Evolutionary conservation across 53 echinoderm and acorn worm species (phyloP).

Genomic region (Crossaster papposus): DNA sequence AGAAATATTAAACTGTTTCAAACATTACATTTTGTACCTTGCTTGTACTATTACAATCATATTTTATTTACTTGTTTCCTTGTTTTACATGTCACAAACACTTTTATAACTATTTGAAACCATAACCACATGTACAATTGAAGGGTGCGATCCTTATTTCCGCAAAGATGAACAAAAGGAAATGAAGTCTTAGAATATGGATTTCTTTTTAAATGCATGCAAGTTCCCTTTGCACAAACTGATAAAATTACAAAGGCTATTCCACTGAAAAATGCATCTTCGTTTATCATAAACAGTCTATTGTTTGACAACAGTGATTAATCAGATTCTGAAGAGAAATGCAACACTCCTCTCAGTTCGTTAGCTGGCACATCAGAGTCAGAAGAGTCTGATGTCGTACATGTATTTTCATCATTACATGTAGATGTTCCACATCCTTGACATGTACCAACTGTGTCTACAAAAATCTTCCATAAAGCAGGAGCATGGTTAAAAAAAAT

Average conservation of each 20-base stretch:
- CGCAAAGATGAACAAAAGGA: background rate
- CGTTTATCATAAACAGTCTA: background rate
- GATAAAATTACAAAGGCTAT: background rate
- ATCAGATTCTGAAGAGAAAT: constrained; percentile 5
- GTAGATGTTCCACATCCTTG: constrained; percentile 5
- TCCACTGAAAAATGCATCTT: background rate
- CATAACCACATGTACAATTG: background rate
- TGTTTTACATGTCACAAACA: background rate
- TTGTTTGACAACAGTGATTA: background rate
- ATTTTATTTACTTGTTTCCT: background rate
- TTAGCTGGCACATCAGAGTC: background rate
- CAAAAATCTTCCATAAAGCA: constrained; percentile 9
- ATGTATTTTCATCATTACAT: background rate
- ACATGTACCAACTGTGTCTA: constrained; percentile 16
- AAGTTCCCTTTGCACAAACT: background rate
- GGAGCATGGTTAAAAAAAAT: background rate
- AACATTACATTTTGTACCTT: background rate
- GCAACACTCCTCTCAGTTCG: background rate
- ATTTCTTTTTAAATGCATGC: background rate
- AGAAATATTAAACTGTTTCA: too few species aligned
- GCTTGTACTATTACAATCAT: background rate
- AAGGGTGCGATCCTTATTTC: background rate
- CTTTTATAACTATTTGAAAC: background rate
- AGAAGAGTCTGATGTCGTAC: constrained; percentile 7
- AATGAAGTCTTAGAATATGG: background rate